phyloP scores from a whole-genome alignment of 2,888 invertebrate species.

The Meiosimyza decipiens region DNA sequence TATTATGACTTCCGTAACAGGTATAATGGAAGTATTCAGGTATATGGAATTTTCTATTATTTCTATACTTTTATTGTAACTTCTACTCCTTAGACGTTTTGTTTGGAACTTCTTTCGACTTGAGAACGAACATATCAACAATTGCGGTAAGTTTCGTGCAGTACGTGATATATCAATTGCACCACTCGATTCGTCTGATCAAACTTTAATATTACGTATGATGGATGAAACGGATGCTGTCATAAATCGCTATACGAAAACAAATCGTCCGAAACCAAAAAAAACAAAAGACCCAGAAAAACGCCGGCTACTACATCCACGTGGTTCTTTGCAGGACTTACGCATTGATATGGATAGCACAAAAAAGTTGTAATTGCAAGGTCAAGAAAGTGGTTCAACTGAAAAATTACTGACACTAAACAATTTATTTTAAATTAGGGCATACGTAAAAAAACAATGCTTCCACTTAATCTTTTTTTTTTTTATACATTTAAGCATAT shows the following conservation, averaged over 20 bases:
- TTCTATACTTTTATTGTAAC: neutral
- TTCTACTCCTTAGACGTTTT: slow-evolving; percentile 76
- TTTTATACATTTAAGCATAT: slow-evolving; percentile 15
- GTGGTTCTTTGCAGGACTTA: slow-evolving; percentile 63
- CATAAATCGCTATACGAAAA: slow-evolving; percentile 74
- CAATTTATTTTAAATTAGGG: neutral
- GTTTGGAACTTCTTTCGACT: slow-evolving; percentile 99
- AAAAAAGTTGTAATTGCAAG: slow-evolving; percentile 58
- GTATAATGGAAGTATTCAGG: slow-evolving; percentile 91
- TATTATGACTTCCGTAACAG: slow-evolving; percentile 84
- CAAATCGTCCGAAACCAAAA: slow-evolving; percentile 71
- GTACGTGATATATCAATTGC: slow-evolving; percentile 97
- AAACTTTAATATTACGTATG: slow-evolving; percentile 88
- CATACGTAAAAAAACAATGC: slow-evolving; percentile 13
- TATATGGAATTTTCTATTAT: slow-evolving; percentile 58
- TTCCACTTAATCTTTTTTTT: slow-evolving; percentile 14
- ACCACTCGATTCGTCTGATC: slow-evolving; percentile 93
- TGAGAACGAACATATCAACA: slow-evolving; percentile 99
- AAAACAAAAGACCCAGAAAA: slow-evolving; percentile 73
- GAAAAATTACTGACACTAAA: neutral
- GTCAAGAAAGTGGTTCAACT: neutral
- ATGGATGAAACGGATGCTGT: slow-evolving; percentile 96
- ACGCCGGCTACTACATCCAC: slow-evolving; percentile 69
- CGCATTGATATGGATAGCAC: slow-evolving; percentile 62
- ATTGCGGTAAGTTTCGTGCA: slow-evolving; percentile 98